Conservation (phyloP, 2,797 vertebrate species). For the Pelobates cultripes region DNA sequence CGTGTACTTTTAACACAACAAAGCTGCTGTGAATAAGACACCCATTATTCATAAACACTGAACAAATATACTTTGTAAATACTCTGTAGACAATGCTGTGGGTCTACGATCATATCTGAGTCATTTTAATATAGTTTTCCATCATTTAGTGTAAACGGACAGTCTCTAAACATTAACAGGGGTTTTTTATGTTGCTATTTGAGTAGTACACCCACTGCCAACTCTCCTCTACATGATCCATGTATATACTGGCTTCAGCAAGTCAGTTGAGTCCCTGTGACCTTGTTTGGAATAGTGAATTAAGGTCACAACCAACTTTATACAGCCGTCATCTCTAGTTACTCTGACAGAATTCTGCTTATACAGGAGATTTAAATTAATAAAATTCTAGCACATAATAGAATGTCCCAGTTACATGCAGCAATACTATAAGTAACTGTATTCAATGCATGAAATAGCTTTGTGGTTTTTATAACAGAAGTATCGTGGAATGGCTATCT, state of each 20-base stretch:
- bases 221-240: not conserved
- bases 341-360: not conserved
- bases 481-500: no score
- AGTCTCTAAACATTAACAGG: not conserved
- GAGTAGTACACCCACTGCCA: not conserved
- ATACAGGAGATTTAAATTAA: not conserved
- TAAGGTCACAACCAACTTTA: not conserved
- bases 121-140: not conserved
- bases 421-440: no score
- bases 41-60: not conserved
- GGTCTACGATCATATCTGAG: not conserved
- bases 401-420: not conserved
- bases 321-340: not conserved
- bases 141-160: not conserved
- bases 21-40: not conserved
- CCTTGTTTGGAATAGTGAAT: constrained; percentile 4
- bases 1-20: not conserved
- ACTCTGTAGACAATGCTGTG: not conserved
- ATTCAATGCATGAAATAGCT: no score
- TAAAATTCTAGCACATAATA: not conserved
- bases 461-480: no score
- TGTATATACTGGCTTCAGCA: not conserved
- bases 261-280: not conserved
- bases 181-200: not conserved
- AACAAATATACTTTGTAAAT: not conserved